A percentile compares a stretch with the other conserved stretches of the same genome.
These are phyloP conservation scores for Piscicola geometra DNA, from an alignment of 2,888 invertebrate species.

Conservation along the genomic window DNA sequence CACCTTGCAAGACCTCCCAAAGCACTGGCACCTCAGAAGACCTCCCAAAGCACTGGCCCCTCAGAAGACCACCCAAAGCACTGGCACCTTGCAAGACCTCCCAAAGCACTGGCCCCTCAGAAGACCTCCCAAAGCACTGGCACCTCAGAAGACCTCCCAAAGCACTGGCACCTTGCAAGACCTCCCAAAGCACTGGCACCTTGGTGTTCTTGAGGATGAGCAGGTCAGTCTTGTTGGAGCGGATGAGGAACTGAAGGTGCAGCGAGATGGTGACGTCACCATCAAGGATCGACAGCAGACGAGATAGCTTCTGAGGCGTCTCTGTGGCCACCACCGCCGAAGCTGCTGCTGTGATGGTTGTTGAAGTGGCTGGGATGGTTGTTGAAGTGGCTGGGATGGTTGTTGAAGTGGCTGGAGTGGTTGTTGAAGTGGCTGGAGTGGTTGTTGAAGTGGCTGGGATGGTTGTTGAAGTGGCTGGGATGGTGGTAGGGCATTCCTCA, in stretches of 20 bases:
- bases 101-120: no score
- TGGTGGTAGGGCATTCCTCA: no score
- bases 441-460: slow-evolving; percentile 45
- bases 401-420: slow-evolving; percentile 46
- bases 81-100: no score
- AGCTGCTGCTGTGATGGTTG: slow-evolving; percentile 33
- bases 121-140: no score
- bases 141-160: no score
- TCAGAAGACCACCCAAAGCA: no score
- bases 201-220: slow-evolving; percentile 75
- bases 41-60: no score
- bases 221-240: slow-evolving; percentile 96
- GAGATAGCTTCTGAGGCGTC: not conserved
- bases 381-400: not conserved
- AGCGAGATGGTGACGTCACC: slow-evolving; percentile 94
- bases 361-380: slow-evolving; percentile 34
- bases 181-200: slow-evolving; percentile 44
- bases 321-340: not conserved
- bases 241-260: slow-evolving; percentile 92
- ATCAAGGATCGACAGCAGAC: slow-evolving; percentile 78
- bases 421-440: not conserved
- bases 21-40: no score
- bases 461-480: no score
- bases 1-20: no score
- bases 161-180: not conserved